Base-by-base conservation (phyloP, 1,140 invertebrate species). In the Pachyrhynchus sulphureomaculatus region DNA sequence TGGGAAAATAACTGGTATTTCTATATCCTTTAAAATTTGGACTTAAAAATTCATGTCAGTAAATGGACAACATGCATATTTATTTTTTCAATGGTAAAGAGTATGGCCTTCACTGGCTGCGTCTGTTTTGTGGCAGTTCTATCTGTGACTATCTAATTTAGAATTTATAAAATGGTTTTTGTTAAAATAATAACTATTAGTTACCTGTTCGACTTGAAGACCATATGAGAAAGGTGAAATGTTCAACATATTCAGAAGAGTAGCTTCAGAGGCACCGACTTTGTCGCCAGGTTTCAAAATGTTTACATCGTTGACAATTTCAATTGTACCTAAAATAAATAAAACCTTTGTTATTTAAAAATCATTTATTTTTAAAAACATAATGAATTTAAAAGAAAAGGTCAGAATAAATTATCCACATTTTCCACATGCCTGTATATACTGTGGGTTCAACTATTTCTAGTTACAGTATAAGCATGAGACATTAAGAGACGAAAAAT, bases 151-250 rank as follows among this genome's bases (percentile, higher is more conserved):
- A n/a, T n/a, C n/a, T n/a, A n/a, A n/a, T n/a, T n/a, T n/a, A n/a
- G n/a, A n/a, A n/a, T n/a, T n/a, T n/a, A n/a, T n/a, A n/a, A n/a
- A n/a, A n/a, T n/a, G n/a, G n/a, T n/a, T n/a, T n/a, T n/a, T n/a
- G n/a, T n/a, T n/a, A n/a, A 3, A 20, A 55, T 21, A n/a, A 18
- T 18, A 12, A 21, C 3, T 20, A 18, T 20, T 20, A 44, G 32
- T 48, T 48, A 57, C 55, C 86, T 91, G 90, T 76, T 91, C 86
- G 54, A 99, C 93, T 13, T 92, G 80, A 67, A 99, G 85, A 84
- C 98, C 97, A 75, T 99, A 99, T 33, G 95, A 96, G 83, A 99
- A 99, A 29, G 98, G 98, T 78, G 95, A 98, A 76, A 99, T 98
- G 83, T 98, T 98, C 83, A 99, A 88, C 97, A 99, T 99, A 84